phyloP scores from a whole-genome alignment of 2,113 vertebrate genomes.

The Leucopsar rothschildi region DNA sequence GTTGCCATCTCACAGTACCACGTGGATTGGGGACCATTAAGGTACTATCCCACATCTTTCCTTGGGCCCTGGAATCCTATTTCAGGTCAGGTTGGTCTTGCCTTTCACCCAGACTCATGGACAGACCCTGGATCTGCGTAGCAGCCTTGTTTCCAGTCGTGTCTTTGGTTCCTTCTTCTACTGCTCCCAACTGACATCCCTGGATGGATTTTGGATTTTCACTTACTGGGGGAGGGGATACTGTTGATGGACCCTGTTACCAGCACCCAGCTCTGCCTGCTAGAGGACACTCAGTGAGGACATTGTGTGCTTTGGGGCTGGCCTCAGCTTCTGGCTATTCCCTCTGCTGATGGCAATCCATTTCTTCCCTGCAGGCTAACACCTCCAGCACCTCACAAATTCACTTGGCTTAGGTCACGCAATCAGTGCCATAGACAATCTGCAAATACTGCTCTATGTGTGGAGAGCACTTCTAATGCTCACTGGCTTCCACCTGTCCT shows the following conservation, averaged over 20 bases:
- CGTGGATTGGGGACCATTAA: not conserved
- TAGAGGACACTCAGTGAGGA: not conserved
- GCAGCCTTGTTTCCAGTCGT: not conserved
- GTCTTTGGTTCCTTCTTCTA: not conserved
- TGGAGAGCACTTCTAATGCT: not conserved
- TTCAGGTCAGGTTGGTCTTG: not conserved
- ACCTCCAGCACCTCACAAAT: not conserved
- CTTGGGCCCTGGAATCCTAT: not conserved
- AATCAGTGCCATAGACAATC: not conserved
- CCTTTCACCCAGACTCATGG: not conserved
- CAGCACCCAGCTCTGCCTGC: not conserved
- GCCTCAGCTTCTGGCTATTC: not conserved
- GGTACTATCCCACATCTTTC: not conserved
- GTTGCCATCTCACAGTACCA: not conserved
- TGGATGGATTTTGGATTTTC: not conserved
- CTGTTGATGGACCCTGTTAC: not conserved
- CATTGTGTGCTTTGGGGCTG: fast-evolving
- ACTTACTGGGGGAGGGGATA: fast-evolving
- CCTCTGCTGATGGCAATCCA: not conserved
- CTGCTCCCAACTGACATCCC: fast-evolving
- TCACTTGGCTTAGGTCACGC: not conserved
- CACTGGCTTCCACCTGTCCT: not conserved
- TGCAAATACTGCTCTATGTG: not conserved
- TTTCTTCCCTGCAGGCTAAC: not conserved
- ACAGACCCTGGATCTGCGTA: not conserved